A percentile compares a stretch with the other conserved stretches of the same genome.
Evolutionary conservation across 2,113 vertebrate genomes (phyloP).

Genomic region (Tetrao urogallus): DNA sequence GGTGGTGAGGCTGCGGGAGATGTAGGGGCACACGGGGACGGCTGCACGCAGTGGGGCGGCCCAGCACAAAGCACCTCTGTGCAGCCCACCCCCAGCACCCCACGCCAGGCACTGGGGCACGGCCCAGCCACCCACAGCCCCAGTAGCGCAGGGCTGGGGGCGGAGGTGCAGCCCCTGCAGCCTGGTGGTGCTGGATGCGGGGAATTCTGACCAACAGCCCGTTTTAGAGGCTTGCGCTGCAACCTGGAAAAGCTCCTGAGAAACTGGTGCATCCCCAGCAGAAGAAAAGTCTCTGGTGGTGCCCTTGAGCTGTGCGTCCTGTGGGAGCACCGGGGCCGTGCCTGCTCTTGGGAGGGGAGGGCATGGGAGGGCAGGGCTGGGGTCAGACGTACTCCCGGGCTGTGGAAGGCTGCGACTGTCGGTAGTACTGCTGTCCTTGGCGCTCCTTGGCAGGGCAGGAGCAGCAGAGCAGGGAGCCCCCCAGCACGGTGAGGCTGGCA

Average conservation of each 20-base stretch:
- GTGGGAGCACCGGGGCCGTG: rapidly evolving
- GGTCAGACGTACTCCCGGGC: conserved; percentile 94
- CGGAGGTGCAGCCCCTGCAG: background rate
- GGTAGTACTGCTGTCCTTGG: conserved; percentile 88
- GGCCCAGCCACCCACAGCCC: background rate
- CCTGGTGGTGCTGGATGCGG: rapidly evolving
- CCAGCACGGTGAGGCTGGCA: conserved; percentile 87
- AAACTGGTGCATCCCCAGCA: background rate
- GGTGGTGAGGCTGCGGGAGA: background rate
- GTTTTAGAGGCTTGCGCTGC: background rate
- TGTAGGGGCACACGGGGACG: background rate
- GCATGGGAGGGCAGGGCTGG: background rate
- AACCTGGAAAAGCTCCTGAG: background rate
- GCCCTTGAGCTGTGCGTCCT: background rate
- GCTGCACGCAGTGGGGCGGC: too few relatives aligned
- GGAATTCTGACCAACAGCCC: rapidly evolving
- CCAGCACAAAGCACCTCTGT: background rate
- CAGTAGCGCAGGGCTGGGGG: background rate
- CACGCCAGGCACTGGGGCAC: background rate
- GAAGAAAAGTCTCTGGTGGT: background rate
- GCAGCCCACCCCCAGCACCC: background rate
- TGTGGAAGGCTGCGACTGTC: conserved; percentile 85
- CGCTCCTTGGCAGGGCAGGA: conserved; percentile 88
- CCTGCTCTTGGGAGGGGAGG: background rate
- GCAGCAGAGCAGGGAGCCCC: conserved; percentile 94